A percentile compares a stretch with the other conserved stretches of the same genome.
These are phyloP conservation scores for Urocynchramus pylzowi DNA, from an alignment of 2,113 vertebrate genomes.

Conservation along the genomic window DNA sequence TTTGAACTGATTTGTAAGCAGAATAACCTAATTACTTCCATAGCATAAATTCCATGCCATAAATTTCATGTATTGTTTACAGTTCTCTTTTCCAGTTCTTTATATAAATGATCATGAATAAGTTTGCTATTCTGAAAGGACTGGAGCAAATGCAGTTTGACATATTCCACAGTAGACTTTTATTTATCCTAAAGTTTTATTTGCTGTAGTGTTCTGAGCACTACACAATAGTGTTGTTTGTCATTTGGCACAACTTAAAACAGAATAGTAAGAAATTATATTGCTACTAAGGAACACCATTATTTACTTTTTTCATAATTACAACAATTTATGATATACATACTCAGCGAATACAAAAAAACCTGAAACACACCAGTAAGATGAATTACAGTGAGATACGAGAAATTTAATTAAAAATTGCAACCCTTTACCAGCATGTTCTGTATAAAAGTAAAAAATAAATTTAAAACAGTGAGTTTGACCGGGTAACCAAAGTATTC, in stretches of 20 bases:
- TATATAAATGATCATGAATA: not conserved
- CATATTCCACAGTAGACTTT: not conserved
- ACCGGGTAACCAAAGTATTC: not conserved
- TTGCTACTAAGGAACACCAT: not conserved
- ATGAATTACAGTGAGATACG: not conserved
- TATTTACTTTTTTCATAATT: not conserved
- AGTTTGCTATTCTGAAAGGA: not conserved
- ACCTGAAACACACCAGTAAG: not conserved
- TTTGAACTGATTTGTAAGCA: not conserved
- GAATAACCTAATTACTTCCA: not conserved
- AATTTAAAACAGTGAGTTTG: not conserved
- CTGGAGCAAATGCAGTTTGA: not conserved
- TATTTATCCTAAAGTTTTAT: constrained; percentile 20
- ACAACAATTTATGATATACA: not conserved
- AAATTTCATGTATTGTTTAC: not conserved
- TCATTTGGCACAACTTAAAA: not conserved
- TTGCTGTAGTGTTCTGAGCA: not conserved
- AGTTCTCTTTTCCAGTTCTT: not conserved
- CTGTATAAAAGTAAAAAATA: not conserved
- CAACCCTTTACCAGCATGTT: not conserved
- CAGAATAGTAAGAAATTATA: not conserved
- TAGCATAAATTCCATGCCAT: not conserved
- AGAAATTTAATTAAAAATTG: not conserved
- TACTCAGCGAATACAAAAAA: not conserved
- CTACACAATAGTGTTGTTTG: not conserved